Evolutionary conservation across 2,797 vertebrate genomes (phyloP), one percentile per base, ranked within the genome.

Genomic region (Artibeus lituratus): DNA sequence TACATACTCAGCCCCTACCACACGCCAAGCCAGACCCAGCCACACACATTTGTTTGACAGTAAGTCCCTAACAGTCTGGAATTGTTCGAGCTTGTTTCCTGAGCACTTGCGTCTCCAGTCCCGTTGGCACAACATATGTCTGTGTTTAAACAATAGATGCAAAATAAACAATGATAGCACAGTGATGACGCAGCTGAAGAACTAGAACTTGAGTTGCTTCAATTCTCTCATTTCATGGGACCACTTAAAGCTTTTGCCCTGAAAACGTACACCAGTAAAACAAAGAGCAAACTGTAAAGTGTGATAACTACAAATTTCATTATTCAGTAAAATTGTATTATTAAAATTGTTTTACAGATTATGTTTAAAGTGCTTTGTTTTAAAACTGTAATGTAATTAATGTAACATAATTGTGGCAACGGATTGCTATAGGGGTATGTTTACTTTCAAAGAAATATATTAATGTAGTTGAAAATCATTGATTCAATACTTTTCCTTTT

Each of bases 311-410:
- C 32, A 84, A 65, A 93, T 82, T 67, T 67, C 72, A 59, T 62
- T 88, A 80, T 47, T 94, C 87, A 82, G 62, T 83, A 91, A 89
- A 91, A 77, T 55, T 85, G n/a, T 80, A 55, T 15, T 32, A 85
- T n/a, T 87, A 84, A 84, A 93, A 37, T 85, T 81, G n/a, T 83
- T 87, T 92, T 85, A 93, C 16, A 10, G 7, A 57, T 83, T 76
- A 90, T 44, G 65, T 80, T 90, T 49, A 24, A 72, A 84, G 18
- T 72, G 62, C 26, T 35, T 90, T 88, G 74, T 49, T 77, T 96
- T 93, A 22, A 53, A 93, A 93, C 49, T 73, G 1, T 74, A 90
- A 70, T 77, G 1, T 76, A 86, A 76, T 77, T 74, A 93, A 57
- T 42, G 35, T 42, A 47, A 77, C 7, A 7, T 51, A 76, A 67